Base-by-base conservation (phyloP, 2,797 vertebrate species). In the Lycodopsis pacificus region DNA sequence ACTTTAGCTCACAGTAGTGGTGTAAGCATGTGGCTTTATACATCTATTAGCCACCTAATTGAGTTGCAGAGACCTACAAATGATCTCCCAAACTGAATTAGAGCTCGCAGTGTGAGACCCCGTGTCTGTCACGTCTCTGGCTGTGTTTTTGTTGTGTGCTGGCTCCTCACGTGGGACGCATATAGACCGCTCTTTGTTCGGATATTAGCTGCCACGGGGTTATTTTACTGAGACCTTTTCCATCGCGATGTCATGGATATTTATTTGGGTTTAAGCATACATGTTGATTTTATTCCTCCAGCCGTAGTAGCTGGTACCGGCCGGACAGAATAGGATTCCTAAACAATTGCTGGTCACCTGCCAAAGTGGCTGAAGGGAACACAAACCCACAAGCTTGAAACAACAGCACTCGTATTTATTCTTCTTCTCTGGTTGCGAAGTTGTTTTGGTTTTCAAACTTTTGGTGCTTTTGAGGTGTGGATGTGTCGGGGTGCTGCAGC, bases 101-200 rank as follows among this genome's bases (percentile, higher is more conserved):
- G 56, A 9, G 0, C 30, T 54, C 36, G 34, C 30, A 27, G 22
- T 73, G 71, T 77, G 58, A 73, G 73, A 76, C 34, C 54, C 32
- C 65, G 36, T 8, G 32, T 58, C 36, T 34, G 42, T 67, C 9
- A 19, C 22, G 71, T 67, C 71, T 44, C 13, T 12, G n/a, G 48
- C 40, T 54, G 65, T 48, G 61, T 79, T 88, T 80, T 76, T 73
- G 57, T 75, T 72, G 15, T 42, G 25, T 56, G 71, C 49, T 5
- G 25, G 57, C 32, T 44, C 59, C 53, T 86, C 79, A 77, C 53
- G 36, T 80, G 64, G 40, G 62, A 70, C 53, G 8, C 30, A 14
- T 49, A 69, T 58, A 73, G 76, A 57, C 75, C 20, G 25, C 7
- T 86, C 70, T 80, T 82, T 86, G 64, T 88, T 64, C 36, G 36